Evolutionary conservation across 1,140 invertebrate genomes (phyloP).

Genomic region (Drosophila prosaltans): DNA sequence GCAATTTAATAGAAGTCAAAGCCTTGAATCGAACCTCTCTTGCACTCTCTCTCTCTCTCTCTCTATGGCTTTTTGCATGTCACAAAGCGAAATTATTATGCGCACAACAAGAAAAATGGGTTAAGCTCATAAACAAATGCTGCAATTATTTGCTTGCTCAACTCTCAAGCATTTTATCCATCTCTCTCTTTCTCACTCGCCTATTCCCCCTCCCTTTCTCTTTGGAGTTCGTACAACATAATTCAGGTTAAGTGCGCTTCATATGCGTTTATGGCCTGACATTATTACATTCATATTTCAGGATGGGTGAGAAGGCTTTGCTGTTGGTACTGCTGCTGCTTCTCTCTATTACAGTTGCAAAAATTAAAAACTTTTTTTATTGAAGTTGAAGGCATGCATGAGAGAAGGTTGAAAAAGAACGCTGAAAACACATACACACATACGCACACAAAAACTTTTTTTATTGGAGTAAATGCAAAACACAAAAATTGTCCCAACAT

Average conservation of each 20-base stretch:
- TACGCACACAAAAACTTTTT: slow-evolving; percentile 52
- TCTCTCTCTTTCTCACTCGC: slow-evolving; percentile 20
- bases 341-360: slow-evolving; percentile 41
- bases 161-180: slow-evolving; percentile 61
- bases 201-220: slow-evolving; percentile 1
- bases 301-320: slow-evolving; percentile 28
- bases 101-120: slow-evolving; percentile 62
- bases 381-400: slow-evolving; percentile 67
- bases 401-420: slow-evolving; percentile 31
- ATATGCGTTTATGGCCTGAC: slow-evolving; percentile 76
- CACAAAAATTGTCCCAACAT: slow-evolving; percentile 41
- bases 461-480: slow-evolving; percentile 48
- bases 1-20: slow-evolving; percentile 2
- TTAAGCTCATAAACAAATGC: slow-evolving; percentile 72
- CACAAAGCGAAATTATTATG: slow-evolving; percentile 22
- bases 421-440: slow-evolving; percentile 29
- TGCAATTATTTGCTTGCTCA: slow-evolving; percentile 73
- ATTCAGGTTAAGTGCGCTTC: slow-evolving; percentile 75
- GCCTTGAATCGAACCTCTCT: background rate
- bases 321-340: background rate
- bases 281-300: slow-evolving; percentile 59
- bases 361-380: slow-evolving; percentile 66
- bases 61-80: slow-evolving; percentile 1
- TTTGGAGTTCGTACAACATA: slow-evolving; percentile 40
- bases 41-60: too few species aligned